Evolutionary conservation across 2,113 vertebrate genomes (phyloP), one percentile per base, ranked within the genome.

Genomic region (Emberiza fucata): DNA sequence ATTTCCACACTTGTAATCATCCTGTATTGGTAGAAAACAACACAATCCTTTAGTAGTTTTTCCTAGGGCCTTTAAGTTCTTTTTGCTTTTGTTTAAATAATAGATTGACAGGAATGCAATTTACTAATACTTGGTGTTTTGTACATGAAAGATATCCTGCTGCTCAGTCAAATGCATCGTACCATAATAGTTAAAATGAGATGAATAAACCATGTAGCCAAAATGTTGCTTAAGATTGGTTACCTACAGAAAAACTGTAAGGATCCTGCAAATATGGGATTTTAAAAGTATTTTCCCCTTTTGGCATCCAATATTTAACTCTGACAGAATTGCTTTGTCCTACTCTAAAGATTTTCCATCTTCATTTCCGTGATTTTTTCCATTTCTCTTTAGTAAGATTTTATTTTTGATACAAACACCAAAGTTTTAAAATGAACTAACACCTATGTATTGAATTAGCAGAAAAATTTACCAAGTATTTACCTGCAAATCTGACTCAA

Each of bases 41-140:
- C 39, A 70, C 10, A 63, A 40, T 16, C 3, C 21, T 81, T 85
- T 57, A 50, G 45, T 24, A 42, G 12, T 35, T 50, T 88, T 89
- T 89, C 6, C 53, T 37, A 25, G 23, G 15, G 28, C 27, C 40
- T 51, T 28, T 11, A 69, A 84, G 11, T 54, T 37, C 54, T 47
- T 95, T 94, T 85, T 66, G 24, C 54, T 95, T 73, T 80, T 65
- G 31, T 86, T 90, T 48, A 59, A 95, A 77, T 63, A 84, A 53
- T 37, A 75, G 33, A 65, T 73, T 80, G 76, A 19, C 80, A 45
- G 15, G 33, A 64, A 31, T 57, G n/a, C 27, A 63, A 19, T 69
- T 71, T 70, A 45, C 64, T 96, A 63, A 73, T 92, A 57, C 89
- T 71, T 50, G 14, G 21, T 37, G 47, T 27, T 94, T 95, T 69